Evolutionary conservation across 1,140 invertebrate genomes (phyloP).

Genomic region (Trigoniulus corallinus): DNA sequence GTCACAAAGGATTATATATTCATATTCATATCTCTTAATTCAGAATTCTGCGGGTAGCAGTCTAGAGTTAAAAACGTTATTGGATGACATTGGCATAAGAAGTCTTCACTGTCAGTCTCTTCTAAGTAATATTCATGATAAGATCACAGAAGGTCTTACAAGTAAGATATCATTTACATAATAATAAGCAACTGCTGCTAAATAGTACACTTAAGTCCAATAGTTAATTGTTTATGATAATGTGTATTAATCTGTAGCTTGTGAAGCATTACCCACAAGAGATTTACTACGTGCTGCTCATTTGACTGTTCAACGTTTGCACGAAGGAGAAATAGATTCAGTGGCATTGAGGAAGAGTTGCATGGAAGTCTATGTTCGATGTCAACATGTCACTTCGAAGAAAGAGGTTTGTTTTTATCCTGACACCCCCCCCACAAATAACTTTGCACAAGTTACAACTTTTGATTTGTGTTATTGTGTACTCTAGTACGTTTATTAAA

Average conservation of each 20-base stretch:
- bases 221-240: not conserved
- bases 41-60: not conserved
- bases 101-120: not conserved
- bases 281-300: conserved; percentile 43
- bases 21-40: too few relatives aligned
- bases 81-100: not conserved
- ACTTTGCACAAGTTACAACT: too few relatives aligned
- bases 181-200: too few relatives aligned
- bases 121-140: not conserved
- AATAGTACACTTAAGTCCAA: too few relatives aligned
- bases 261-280: conserved; percentile 18
- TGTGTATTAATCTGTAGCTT: too few relatives aligned
- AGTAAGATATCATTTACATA: not conserved
- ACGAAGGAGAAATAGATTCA: conserved; percentile 34
- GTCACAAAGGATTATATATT: too few relatives aligned
- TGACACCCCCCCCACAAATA: too few relatives aligned
- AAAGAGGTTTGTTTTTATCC: conserved; percentile 3
- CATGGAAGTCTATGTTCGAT: conserved; percentile 49
- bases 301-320: conserved; percentile 41
- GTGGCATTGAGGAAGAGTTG: conserved; percentile 38
- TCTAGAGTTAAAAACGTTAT: not conserved
- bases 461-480: too few relatives aligned
- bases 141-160: not conserved
- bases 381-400: conserved; percentile 15
- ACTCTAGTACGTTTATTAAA: too few relatives aligned